Conservation (phyloP, 2,888 invertebrate species). For the Adelognathus sp. region DNA sequence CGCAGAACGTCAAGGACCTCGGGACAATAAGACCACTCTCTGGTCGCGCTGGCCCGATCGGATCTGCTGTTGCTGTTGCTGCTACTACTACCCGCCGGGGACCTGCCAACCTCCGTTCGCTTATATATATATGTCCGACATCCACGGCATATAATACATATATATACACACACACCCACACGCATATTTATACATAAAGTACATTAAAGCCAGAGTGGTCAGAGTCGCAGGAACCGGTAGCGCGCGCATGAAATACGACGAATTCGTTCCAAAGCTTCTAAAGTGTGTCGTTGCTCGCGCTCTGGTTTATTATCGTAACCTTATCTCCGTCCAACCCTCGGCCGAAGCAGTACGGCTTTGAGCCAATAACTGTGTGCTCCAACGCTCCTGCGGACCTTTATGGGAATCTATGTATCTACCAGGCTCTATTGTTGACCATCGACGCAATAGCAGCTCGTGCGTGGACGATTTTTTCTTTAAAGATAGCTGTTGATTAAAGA, state of each 20-base stretch:
- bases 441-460: neutral
- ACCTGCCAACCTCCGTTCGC: slow-evolving; percentile 64
- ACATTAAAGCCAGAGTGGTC: neutral
- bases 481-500: neutral
- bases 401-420: neutral
- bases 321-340: slow-evolving; percentile 29
- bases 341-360: neutral
- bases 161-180: neutral
- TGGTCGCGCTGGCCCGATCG: slow-evolving; percentile 64
- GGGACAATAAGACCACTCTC: slow-evolving; percentile 69
- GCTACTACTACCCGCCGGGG: slow-evolving; percentile 60
- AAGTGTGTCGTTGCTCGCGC: slow-evolving; percentile 17
- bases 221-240: slow-evolving; percentile 18
- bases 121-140: slow-evolving; percentile 23
- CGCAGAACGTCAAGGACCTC: slow-evolving; percentile 68
- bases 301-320: slow-evolving; percentile 37
- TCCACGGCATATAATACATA: slow-evolving; percentile 7
- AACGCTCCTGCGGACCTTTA: neutral
- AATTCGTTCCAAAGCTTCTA: slow-evolving; percentile 38
- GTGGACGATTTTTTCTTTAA: neutral
- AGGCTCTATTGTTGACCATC: neutral
- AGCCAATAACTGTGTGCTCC: neutral
- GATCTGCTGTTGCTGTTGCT: slow-evolving; percentile 66
- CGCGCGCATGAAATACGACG: slow-evolving; percentile 42
- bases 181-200: neutral